These are phyloP conservation scores for Stenurella melanura DNA, from an alignment of 2,888 invertebrate genomes.

Conservation along the genomic window DNA sequence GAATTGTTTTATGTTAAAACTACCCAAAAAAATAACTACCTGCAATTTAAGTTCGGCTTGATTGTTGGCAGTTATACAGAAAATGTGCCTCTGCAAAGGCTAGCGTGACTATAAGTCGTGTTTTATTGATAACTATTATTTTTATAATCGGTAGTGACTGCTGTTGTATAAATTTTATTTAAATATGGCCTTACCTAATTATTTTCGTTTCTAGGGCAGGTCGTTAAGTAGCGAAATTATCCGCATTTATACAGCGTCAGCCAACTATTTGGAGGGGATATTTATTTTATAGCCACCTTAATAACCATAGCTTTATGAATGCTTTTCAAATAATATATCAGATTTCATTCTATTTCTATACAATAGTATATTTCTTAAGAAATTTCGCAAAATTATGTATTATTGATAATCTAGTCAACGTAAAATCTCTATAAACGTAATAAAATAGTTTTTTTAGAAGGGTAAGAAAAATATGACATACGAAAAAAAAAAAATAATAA, in stretches of 20 bases:
- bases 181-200: not conserved
- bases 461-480: too few species aligned
- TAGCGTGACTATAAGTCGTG: not conserved
- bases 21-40: not conserved
- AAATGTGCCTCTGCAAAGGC: not conserved
- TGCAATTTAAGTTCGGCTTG: not conserved
- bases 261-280: not conserved
- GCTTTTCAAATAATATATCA: too few species aligned
- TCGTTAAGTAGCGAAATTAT: not conserved
- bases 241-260: not conserved
- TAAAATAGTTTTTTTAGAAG: too few species aligned
- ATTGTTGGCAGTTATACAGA: not conserved
- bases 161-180: not conserved
- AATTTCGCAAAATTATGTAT: too few species aligned
- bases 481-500: too few species aligned
- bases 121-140: constrained; percentile 4
- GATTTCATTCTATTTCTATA: too few species aligned
- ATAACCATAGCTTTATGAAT: too few species aligned
- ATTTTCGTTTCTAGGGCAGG: not conserved
- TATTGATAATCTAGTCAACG: too few species aligned
- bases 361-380: too few species aligned
- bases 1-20: too few species aligned
- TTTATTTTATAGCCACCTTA: too few species aligned
- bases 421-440: too few species aligned
- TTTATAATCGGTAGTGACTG: not conserved